phyloP scores from a whole-genome alignment of 2,888 invertebrate genomes.

The Selenia dentaria region DNA sequence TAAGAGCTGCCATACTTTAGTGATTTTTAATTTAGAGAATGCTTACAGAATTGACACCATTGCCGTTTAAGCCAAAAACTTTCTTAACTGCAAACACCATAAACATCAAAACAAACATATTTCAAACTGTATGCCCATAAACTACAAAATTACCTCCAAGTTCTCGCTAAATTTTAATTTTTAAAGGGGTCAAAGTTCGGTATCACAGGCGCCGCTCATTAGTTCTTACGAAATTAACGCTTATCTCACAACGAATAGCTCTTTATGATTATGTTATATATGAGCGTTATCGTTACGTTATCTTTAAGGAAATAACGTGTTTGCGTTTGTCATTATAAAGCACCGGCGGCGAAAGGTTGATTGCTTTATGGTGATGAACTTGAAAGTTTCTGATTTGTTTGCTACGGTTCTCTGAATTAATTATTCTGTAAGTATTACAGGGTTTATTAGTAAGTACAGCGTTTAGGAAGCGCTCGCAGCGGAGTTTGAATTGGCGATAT shows the following conservation, averaged over 20 bases:
- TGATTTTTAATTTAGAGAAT: too few species aligned
- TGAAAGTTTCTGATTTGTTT: conserved; percentile 1
- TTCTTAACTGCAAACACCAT: too few species aligned
- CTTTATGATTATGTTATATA: conserved; percentile 43
- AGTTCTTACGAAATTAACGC: conserved; percentile 68
- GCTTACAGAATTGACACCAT: too few species aligned
- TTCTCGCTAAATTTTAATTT: conserved; percentile 11
- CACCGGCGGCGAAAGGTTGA: conserved; percentile 19
- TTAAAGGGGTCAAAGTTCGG: conserved; percentile 42
- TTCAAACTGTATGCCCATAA: conserved; percentile 3
- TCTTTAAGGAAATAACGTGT: conserved; percentile 65
- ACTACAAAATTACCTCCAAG: conserved; percentile 12
- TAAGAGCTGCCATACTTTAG: too few species aligned
- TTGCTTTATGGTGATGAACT: conserved; percentile 22
- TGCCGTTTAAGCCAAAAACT: too few species aligned
- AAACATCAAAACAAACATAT: too few species aligned
- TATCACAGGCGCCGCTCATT: conserved; percentile 58
- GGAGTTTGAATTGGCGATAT: too few species aligned
- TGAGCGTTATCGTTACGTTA: conserved; percentile 63
- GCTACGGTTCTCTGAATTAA: conserved; percentile 1
- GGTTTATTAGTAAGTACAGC: too few species aligned
- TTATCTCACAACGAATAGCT: conserved; percentile 57
- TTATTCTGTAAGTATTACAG: too few species aligned
- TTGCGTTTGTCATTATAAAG: conserved; percentile 43
- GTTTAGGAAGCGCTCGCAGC: too few species aligned